Conservation (phyloP, 2,797 vertebrate genomes). For the Schizothorax lantsangensis region DNA sequence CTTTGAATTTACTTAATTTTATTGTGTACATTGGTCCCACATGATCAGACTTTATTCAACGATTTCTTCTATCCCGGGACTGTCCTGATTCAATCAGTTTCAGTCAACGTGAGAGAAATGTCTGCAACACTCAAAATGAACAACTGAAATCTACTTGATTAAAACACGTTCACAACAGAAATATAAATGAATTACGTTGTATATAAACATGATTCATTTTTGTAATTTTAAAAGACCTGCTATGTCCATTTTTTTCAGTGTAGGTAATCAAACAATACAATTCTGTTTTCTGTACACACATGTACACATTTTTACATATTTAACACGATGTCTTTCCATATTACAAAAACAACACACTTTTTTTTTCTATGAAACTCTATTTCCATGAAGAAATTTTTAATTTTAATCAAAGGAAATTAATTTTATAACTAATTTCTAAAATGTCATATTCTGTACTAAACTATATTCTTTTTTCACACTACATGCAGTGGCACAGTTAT, state of each 20-base stretch:
- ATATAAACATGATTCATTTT: not conserved
- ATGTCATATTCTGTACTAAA: not conserved
- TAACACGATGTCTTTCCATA: not conserved
- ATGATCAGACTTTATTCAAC: too few relatives aligned
- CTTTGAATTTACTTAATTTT: too few relatives aligned
- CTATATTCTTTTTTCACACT: not conserved
- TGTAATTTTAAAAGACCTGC: not conserved
- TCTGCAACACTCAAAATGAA: not conserved
- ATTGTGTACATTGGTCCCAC: too few relatives aligned
- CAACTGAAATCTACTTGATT: not conserved
- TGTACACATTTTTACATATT: not conserved
- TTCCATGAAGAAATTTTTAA: not conserved
- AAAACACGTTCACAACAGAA: too few relatives aligned
- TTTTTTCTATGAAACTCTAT: not conserved
- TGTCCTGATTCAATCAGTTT: not conserved
- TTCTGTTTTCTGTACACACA: too few relatives aligned
- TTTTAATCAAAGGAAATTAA: not conserved
- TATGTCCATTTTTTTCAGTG: not conserved
- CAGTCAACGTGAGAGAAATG: not conserved
- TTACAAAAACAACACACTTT: not conserved
- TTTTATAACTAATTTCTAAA: not conserved
- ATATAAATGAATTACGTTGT: too few relatives aligned
- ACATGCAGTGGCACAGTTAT: not conserved
- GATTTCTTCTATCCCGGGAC: too few relatives aligned
- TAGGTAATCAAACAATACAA: too few relatives aligned